These are phyloP conservation scores for Barnardius zonarius DNA, from an alignment of 2,113 vertebrate genomes.

Conservation along the genomic window DNA sequence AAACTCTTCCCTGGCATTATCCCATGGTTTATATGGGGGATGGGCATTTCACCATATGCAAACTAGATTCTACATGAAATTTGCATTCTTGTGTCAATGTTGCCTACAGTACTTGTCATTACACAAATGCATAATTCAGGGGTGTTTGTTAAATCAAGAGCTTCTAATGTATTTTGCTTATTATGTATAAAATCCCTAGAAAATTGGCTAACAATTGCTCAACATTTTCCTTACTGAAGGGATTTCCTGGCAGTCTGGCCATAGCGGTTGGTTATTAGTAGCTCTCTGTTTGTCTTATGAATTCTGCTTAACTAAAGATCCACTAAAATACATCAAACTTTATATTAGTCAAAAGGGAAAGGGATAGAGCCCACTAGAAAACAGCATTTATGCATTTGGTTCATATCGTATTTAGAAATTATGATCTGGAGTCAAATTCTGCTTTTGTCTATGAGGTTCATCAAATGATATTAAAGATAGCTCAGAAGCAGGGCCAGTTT, in stretches of 20 bases:
- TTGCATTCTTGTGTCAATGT: slow-evolving; percentile 18
- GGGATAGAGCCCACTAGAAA: not conserved
- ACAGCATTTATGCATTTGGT: not conserved
- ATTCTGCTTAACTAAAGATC: not conserved
- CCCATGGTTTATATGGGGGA: not conserved
- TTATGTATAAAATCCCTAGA: slow-evolving; percentile 36
- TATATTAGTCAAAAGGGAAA: not conserved
- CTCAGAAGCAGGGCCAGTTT: not conserved
- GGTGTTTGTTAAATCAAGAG: slow-evolving; percentile 41
- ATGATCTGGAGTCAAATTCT: not conserved
- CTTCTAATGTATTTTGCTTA: slow-evolving; percentile 19
- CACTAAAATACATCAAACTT: not conserved
- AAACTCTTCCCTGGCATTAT: not conserved
- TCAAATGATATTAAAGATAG: not conserved
- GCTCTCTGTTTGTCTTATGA: not conserved
- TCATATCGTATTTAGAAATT: not conserved
- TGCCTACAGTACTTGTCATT: slow-evolving; percentile 32
- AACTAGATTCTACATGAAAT: slow-evolving; percentile 41
- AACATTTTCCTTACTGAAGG: not conserved
- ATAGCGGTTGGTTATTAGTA: not conserved
- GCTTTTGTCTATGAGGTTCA: not conserved
- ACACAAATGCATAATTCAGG: slow-evolving; percentile 53
- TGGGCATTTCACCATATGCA: not conserved
- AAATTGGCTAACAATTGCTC: slow-evolving; percentile 25
- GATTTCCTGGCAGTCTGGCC: not conserved